phyloP scores from a whole-genome alignment of 2,888 invertebrate genomes.

The Rhodophaea formosa region DNA sequence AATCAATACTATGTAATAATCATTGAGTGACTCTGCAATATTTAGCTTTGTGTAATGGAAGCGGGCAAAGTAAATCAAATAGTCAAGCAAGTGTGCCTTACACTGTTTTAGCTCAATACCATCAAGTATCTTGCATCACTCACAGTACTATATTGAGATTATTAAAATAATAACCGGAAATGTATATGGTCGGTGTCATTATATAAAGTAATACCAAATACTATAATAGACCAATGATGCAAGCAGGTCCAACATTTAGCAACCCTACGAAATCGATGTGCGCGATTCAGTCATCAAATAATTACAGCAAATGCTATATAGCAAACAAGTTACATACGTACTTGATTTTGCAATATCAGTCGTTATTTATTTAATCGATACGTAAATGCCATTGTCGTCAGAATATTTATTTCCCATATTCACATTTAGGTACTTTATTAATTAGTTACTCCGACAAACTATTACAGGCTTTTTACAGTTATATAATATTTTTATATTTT shows the following conservation, averaged over 20 bases:
- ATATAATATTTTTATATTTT: not conserved
- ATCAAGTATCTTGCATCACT: conserved; percentile 29
- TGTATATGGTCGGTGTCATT: conserved; percentile 24
- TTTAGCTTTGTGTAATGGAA: conserved; percentile 20
- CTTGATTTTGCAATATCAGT: not conserved
- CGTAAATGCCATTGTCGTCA: not conserved
- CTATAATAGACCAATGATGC: conserved; percentile 37
- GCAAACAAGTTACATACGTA: not conserved
- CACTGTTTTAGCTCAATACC: conserved; percentile 22
- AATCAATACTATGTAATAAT: conserved; percentile 9
- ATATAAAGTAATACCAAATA: conserved; percentile 26
- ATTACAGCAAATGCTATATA: not conserved
- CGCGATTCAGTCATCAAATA: conserved; percentile 7
- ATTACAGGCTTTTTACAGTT: not conserved
- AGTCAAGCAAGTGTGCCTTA: conserved; percentile 4
- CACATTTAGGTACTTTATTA: too few species aligned
- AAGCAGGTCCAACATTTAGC: conserved; percentile 45
- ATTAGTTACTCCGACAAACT: too few species aligned
- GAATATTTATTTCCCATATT: too few species aligned
- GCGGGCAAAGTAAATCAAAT: conserved; percentile 19
- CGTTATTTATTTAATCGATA: not conserved
- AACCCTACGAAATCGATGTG: conserved; percentile 35
- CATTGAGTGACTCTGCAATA: conserved; percentile 12
- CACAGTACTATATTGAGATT: conserved; percentile 33
- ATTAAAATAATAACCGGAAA: conserved; percentile 47